A percentile compares a stretch with the other conserved stretches of the same genome.
phyloP scores from a whole-genome alignment of 2,797 vertebrate species.

The Hoplostethus mediterraneus region DNA sequence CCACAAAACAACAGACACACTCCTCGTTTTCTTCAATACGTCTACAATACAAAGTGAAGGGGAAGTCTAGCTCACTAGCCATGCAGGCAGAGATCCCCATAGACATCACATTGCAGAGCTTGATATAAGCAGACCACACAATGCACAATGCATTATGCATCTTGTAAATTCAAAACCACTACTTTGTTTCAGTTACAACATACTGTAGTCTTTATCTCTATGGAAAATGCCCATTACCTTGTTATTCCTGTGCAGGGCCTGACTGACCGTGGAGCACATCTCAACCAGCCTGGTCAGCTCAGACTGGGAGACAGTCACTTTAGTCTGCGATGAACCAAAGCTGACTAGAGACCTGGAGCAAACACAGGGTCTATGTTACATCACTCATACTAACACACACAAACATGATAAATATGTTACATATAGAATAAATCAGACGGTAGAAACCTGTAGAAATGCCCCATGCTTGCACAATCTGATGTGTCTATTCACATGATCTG shows the following conservation, averaged over 20 bases:
- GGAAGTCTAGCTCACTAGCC: background rate
- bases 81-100: background rate
- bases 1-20: background rate
- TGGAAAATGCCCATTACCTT: slow-evolving; percentile 58
- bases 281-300: slow-evolving; percentile 61
- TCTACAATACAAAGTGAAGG: background rate
- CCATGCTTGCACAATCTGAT: background rate
- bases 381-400: slow-evolving; percentile 6
- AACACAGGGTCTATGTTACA: slow-evolving; percentile 16
- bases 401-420: background rate
- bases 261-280: slow-evolving; percentile 60
- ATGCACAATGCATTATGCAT: too few species aligned
- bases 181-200: too few species aligned
- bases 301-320: slow-evolving; percentile 52
- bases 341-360: slow-evolving; percentile 55
- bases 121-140: too few species aligned
- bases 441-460: too few species aligned
- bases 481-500: background rate
- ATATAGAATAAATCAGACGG: slow-evolving; percentile 6
- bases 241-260: slow-evolving; percentile 63
- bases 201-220: slow-evolving; percentile 35
- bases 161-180: too few species aligned
- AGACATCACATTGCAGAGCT: background rate
- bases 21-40: too few species aligned
- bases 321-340: slow-evolving; percentile 39